A percentile compares a stretch with the other conserved stretches of the same genome.
These are phyloP conservation scores for Ochotona curzoniae DNA, from an alignment of 2,113 vertebrate genomes.

Conservation along the genomic window DNA sequence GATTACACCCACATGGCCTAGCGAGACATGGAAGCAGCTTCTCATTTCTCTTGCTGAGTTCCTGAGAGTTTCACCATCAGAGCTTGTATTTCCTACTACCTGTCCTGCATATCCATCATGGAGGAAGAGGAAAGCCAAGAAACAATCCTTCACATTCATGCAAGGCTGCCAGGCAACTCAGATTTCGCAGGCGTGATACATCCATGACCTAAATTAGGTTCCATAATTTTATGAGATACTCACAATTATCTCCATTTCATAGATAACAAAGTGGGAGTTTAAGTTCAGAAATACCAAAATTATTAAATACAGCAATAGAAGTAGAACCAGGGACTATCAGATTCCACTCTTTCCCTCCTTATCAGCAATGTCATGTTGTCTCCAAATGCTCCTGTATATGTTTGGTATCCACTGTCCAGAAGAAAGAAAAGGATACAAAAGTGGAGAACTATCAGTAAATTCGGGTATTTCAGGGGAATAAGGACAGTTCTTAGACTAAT, in stretches of 20 bases:
- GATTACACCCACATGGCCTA: not conserved
- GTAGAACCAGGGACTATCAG: not conserved
- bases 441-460: not conserved
- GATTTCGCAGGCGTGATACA: not conserved
- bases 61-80: not conserved
- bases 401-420: not conserved
- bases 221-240: not conserved
- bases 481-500: not conserved
- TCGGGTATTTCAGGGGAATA: not conserved
- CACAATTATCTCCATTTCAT: not conserved
- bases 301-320: not conserved
- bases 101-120: not conserved
- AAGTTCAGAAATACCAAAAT: not conserved
- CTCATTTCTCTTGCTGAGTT: not conserved
- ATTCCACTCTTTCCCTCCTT: not conserved
- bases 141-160: not conserved
- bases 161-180: not conserved
- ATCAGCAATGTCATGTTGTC: accelerated
- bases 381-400: not conserved
- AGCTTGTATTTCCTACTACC: not conserved
- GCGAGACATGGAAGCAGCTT: not conserved
- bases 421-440: not conserved
- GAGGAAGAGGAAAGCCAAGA: not conserved
- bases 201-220: not conserved
- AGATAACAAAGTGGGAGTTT: not conserved